phyloP scores from a whole-genome alignment of 2,113 vertebrate species.

The Microcebus ravelobensis region DNA sequence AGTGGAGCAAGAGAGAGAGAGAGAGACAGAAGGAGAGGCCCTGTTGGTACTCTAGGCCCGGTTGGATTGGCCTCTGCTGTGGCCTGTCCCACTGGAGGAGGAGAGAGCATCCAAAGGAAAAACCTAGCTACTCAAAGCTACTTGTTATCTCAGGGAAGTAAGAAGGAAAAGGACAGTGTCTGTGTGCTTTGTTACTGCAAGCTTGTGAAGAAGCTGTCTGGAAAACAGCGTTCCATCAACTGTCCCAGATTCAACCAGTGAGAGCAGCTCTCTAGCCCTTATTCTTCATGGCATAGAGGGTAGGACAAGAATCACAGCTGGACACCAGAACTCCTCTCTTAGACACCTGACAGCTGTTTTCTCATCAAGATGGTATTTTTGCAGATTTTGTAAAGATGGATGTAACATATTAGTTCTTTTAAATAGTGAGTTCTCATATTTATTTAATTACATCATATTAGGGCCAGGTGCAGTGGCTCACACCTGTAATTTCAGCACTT shows the following conservation, averaged over 20 bases:
- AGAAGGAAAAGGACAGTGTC: neutral
- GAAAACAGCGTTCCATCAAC: neutral
- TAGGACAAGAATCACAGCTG: neutral
- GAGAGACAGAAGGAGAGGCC: neutral
- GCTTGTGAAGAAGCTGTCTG: neutral
- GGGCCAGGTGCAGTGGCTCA: too few species aligned
- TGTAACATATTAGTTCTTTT: neutral
- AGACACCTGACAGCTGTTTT: neutral
- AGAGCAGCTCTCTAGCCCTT: neutral
- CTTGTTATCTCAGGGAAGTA: neutral
- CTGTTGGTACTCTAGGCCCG: neutral
- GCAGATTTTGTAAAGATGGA: neutral
- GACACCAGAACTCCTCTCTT: neutral
- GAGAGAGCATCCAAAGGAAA: neutral
- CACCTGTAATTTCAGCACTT: too few species aligned
- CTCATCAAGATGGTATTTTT: neutral
- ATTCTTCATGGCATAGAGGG: neutral
- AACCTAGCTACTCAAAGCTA: neutral
- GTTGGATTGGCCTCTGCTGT: rapidly evolving
- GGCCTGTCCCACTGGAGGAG: neutral
- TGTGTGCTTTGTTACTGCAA: neutral
- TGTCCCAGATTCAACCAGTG: neutral
- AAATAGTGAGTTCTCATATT: neutral
- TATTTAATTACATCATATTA: neutral
- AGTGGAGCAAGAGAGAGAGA: neutral